These are phyloP conservation scores for Drosophila sp. DNA, from an alignment of 1,140 invertebrate species.

Conservation along the genomic window DNA sequence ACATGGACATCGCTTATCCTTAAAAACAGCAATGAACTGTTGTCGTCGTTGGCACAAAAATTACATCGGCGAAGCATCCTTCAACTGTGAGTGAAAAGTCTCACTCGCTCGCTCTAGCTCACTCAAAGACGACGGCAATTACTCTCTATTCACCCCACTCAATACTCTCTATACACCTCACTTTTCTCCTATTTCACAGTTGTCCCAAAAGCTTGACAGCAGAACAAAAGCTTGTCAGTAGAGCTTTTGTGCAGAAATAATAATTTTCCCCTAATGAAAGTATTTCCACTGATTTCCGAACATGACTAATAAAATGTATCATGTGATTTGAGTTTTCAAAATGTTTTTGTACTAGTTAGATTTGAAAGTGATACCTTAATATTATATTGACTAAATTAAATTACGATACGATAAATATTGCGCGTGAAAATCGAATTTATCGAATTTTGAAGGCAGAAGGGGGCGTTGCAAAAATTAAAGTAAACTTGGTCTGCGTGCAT, in stretches of 20 bases:
- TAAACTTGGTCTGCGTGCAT: too few relatives aligned
- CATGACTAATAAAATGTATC: too few relatives aligned
- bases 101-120: slow-evolving; percentile 20
- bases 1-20: slow-evolving; percentile 69
- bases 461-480: too few relatives aligned
- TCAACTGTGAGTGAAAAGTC: slow-evolving; percentile 51
- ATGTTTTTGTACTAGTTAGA: too few relatives aligned
- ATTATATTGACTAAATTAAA: too few relatives aligned
- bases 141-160: slow-evolving; percentile 13
- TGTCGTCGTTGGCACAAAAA: slow-evolving; percentile 36
- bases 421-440: too few relatives aligned
- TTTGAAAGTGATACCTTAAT: too few relatives aligned
- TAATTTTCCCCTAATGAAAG: neutral
- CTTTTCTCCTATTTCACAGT: neutral
- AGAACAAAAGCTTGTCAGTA: neutral
- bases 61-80: slow-evolving; percentile 52
- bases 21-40: slow-evolving; percentile 75
- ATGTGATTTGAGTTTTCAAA: too few relatives aligned
- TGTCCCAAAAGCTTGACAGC: neutral
- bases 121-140: neutral
- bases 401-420: too few relatives aligned
- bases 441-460: too few relatives aligned
- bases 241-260: slow-evolving; percentile 3
- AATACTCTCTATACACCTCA: slow-evolving; percentile 1
- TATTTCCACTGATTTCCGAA: too few relatives aligned